Evolutionary conservation across 2,113 vertebrate species (phyloP), one percentile per base, ranked within the genome.

Genomic region (Platysteira castanea): DNA sequence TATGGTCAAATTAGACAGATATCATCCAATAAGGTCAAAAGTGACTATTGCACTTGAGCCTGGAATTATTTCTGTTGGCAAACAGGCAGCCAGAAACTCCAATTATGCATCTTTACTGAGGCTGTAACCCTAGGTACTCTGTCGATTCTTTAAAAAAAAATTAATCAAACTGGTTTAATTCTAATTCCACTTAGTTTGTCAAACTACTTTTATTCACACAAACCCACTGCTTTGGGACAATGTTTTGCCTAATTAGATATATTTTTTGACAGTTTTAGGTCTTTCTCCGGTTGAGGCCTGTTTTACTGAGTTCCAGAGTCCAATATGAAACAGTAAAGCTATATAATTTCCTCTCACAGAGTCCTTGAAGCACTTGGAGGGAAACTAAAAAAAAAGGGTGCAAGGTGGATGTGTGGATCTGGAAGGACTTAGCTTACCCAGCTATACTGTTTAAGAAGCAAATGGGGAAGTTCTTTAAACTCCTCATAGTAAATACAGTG

Each of bases 61-160:
- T 90, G 53, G 69, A 84, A 86, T 89, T 52, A 93, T 41, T 91
- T 80, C 46, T 83, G 50, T 56, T 78, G 35, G 56, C 54, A 93
- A 95, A 88, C 21, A 92, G 59, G 42, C 49, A 93, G 69, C 50
- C 37, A 74, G 83, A 74, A 92, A 86, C 42, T 37, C 31, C 39
- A 77, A 74, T 65, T 64, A 73, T 11, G 14, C 15, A 61, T 50
- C 42, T 86, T 76, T 57, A 61, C 37, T 30, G 31, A 80, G 33
- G 10, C 37, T 73, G 28, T 68, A 85, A 85, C 88, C 22, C 35
- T 64, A 73, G 57, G 35, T 54, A n/a, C 49, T 69, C 41, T 83
- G 73, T 67, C 82, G 24, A 84, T 84, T 87, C 24, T 75, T 93
- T 15, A 63, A 93, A 86, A 87, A 39, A 33, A 15, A 76, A 4